Evolutionary conservation across 1,140 invertebrate genomes (phyloP).

Genomic region (Drosophila tsacasi): DNA sequence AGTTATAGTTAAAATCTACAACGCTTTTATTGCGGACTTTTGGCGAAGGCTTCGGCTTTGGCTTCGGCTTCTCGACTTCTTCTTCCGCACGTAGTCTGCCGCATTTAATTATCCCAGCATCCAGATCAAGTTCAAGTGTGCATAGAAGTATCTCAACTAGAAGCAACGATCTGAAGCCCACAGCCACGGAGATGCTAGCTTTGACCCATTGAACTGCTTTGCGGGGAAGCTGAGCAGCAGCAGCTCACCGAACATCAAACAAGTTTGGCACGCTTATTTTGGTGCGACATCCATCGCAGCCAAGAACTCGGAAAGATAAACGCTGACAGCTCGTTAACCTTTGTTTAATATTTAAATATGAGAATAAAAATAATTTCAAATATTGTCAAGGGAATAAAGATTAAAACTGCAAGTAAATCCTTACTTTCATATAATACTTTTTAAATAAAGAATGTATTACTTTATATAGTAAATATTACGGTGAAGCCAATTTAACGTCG

Average conservation of each 20-base stretch:
- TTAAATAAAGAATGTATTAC: fast-evolving
- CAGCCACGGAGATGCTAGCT: constrained; percentile 18
- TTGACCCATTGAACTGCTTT: constrained; percentile 67
- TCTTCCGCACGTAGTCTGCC: constrained; percentile 60
- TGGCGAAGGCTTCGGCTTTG: constrained; percentile 21
- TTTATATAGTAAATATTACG: background rate
- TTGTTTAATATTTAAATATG: background rate
- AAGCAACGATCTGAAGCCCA: constrained; percentile 24
- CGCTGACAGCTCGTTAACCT: constrained; percentile 2
- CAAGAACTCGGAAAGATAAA: constrained; percentile 25
- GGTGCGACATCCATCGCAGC: constrained; percentile 17
- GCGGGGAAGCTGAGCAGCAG: constrained; percentile 43
- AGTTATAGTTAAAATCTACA: constrained; percentile 43
- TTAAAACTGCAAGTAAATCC: background rate
- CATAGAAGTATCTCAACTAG: constrained; percentile 31
- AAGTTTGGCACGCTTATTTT: constrained; percentile 51
- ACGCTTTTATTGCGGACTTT: constrained; percentile 28
- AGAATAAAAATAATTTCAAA: background rate
- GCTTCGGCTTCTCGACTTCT: constrained; percentile 22
- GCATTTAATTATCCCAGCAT: constrained; percentile 35
- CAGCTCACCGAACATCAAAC: constrained; percentile 17
- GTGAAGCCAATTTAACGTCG: too few relatives aligned
- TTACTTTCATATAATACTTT: background rate
- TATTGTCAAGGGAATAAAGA: background rate
- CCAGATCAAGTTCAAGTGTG: constrained; percentile 74